phyloP scores from a whole-genome alignment of 2,113 vertebrate species.

The Hoplias malabaricus region DNA sequence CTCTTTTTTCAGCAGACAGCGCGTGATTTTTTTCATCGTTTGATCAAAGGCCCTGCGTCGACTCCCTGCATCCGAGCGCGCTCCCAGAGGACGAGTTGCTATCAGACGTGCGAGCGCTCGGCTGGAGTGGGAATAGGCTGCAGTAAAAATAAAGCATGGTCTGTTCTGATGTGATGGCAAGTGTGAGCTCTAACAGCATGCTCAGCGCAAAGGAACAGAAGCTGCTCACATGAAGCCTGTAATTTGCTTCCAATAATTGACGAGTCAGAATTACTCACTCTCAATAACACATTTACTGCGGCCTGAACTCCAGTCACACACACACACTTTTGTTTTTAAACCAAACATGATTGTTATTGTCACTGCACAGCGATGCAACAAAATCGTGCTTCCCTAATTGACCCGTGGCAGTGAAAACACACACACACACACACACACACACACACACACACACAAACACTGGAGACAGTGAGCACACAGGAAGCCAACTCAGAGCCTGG shows the following conservation, averaged over 20 bases:
- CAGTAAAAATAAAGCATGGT: neutral
- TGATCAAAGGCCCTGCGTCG: neutral
- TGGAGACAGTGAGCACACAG: too few relatives aligned
- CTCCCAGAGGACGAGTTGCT: neutral
- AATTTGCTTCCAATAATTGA: neutral
- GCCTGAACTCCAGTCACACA: neutral
- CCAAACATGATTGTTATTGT: too few relatives aligned
- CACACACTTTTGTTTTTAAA: too few relatives aligned
- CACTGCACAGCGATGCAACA: too few relatives aligned
- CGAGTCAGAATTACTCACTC: neutral
- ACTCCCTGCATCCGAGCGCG: neutral
- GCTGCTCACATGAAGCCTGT: neutral
- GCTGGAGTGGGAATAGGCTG: neutral
- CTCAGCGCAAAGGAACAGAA: neutral
- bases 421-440: neutral
- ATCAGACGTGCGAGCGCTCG: neutral
- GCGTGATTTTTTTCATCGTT: neutral
- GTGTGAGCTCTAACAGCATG: neutral
- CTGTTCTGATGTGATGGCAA: conserved; percentile 1
- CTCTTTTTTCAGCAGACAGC: neutral
- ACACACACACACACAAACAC: conserved; percentile 5
- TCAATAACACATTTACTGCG: too few relatives aligned
- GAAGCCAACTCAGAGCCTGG: too few relatives aligned
- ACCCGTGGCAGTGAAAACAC: too few relatives aligned
- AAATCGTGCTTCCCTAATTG: too few relatives aligned